These are phyloP conservation scores for Cochlearius cochlearius DNA, from an alignment of 2,113 vertebrate species.

Conservation along the genomic window DNA sequence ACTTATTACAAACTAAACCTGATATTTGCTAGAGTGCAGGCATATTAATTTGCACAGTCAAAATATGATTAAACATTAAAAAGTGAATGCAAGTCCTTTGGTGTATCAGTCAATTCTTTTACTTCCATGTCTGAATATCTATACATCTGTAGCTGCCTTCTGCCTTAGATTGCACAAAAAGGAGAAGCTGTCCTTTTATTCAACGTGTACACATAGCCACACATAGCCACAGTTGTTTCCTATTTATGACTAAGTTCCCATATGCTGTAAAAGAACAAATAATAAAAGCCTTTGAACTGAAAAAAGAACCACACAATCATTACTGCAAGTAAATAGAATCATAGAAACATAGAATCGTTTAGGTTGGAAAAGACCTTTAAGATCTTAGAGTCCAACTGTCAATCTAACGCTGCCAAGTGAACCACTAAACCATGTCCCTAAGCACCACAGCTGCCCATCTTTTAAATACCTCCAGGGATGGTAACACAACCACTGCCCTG, in stretches of 20 bases:
- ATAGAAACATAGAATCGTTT: background rate
- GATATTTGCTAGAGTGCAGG: background rate
- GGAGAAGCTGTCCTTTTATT: background rate
- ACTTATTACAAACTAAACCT: background rate
- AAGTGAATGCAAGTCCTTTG: background rate
- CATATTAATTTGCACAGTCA: background rate
- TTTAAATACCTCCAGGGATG: no score
- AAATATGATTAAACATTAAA: background rate
- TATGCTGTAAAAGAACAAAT: background rate
- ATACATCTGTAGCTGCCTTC: background rate
- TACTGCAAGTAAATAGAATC: background rate
- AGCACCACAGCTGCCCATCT: no score
- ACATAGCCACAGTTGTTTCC: background rate
- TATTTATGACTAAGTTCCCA: background rate
- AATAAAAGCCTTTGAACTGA: background rate
- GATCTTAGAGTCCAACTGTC: background rate
- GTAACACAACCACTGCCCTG: no score
- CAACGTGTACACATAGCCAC: background rate
- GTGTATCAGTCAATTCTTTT: background rate
- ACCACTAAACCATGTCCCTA: background rate
- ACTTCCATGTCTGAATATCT: background rate
- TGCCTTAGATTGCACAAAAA: background rate
- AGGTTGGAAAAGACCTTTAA: background rate
- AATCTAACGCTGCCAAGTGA: background rate
- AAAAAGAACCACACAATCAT: background rate